Evolutionary conservation across 2,113 vertebrate species (phyloP).

Genomic region (Semicossyphus pulcher): DNA sequence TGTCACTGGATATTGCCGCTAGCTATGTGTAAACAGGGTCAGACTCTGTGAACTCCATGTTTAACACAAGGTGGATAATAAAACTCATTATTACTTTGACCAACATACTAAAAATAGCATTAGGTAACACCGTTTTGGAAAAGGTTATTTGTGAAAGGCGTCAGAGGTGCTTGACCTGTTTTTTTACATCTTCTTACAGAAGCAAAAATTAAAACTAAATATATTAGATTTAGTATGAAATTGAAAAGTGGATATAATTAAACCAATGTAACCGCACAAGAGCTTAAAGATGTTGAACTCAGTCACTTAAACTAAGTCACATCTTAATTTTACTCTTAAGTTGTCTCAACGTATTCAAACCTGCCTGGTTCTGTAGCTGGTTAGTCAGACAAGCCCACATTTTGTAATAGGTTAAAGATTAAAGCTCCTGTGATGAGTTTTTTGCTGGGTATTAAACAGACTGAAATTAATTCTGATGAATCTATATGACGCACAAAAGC

Average conservation of each 20-base stretch:
- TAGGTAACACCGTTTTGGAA: background rate
- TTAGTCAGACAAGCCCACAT: background rate
- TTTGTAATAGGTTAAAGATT: background rate
- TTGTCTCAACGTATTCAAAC: too few species aligned
- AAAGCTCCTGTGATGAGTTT: too few species aligned
- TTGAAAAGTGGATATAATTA: background rate
- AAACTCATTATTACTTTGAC: conserved; percentile 53
- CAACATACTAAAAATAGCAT: conserved; percentile 25
- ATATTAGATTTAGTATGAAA: background rate
- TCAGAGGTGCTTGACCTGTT: background rate
- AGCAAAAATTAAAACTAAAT: too few species aligned
- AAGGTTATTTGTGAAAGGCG: background rate
- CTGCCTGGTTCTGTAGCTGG: background rate
- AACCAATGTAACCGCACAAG: too few species aligned
- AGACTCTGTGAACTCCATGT: conserved; percentile 39
- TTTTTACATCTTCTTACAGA: too few species aligned
- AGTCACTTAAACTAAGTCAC: too few species aligned
- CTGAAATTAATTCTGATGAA: too few species aligned
- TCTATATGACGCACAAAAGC: too few species aligned
- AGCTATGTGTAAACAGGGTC: conserved; percentile 59
- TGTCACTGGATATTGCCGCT: conserved; percentile 64
- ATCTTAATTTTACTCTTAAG: background rate
- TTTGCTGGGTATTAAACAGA: too few species aligned
- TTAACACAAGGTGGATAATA: conserved; percentile 32
- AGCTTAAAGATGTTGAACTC: background rate